Base-by-base conservation (phyloP, 1,140 invertebrate species). In the Globodera rostochiensis region DNA sequence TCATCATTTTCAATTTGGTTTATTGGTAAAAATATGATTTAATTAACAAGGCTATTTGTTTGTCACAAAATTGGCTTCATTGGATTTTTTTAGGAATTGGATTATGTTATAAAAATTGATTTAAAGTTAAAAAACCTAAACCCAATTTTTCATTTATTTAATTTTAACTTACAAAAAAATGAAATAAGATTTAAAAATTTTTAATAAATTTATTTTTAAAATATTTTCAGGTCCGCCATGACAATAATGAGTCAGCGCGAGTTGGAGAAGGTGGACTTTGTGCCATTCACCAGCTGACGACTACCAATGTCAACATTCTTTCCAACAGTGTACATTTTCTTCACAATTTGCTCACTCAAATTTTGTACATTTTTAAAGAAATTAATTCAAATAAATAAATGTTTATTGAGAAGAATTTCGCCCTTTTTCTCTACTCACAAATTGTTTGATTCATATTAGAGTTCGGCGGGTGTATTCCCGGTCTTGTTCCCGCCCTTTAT, bases 1-100 rank as follows among this genome's bases (percentile, higher is more conserved):
- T 98, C 90, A 92, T 97, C 84, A 90, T 96, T 64, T 98, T 98
- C 84, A 86, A 86, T 75, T 64, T 87, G 49, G 66, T 85, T 7
- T 85, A 86, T 71, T 85, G 84, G 83, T 78, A 70, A 69, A 2
- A 74, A 47, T 15, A 66, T 15, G 60, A 15, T 66, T 66, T 66
- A 15, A 66, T 66, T 66, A 15, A 66, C n/a, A 21, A 36, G 25
- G 25, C 36, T 36, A 36, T 36, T 36, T 36, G 36, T 36, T 36
- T 36, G 36, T 36, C 36, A 3, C 36, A 36, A 36, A 64, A 53
- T 53, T 53, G 50, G 7, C 11, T 53, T 53, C 13, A 64, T 19
- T 60, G 19, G 19, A 60, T 60, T 60, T 15, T 60, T 60, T 64
- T 15, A 53, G 4, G 50, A 9, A 9, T 53, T 53, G 50, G 13